Conservation (phyloP, 2,113 vertebrate genomes). For the Suricata suricatta region DNA sequence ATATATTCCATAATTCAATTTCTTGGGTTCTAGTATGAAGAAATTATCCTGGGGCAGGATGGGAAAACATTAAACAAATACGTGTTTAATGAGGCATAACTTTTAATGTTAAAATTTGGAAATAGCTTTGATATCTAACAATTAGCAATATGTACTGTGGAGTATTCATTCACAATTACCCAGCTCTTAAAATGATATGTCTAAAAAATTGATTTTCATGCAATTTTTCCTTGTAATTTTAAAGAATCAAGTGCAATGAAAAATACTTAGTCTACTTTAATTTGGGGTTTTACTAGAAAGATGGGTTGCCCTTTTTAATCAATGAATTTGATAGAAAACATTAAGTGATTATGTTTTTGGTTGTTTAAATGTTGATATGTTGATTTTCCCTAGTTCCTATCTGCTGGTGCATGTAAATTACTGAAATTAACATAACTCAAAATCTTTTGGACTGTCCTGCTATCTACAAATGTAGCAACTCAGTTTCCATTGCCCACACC, state of each 20-base stretch:
- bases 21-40: background rate
- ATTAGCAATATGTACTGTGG: background rate
- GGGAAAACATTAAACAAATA: background rate
- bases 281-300: background rate
- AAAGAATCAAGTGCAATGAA: background rate
- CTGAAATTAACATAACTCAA: background rate
- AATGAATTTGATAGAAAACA: background rate
- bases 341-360: background rate
- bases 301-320: background rate
- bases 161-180: background rate
- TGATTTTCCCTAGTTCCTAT: background rate
- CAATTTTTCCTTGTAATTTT: background rate
- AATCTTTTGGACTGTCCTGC: background rate
- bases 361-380: background rate
- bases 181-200: background rate
- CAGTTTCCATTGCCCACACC: background rate
- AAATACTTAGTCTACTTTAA: background rate
- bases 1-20: background rate
- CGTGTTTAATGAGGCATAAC: background rate
- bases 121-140: background rate
- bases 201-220: background rate
- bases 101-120: background rate
- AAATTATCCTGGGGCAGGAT: background rate
- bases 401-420: background rate
- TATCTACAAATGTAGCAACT: background rate